Base-by-base conservation (phyloP, 1,140 invertebrate species). In the Drosophila setifemur region DNA sequence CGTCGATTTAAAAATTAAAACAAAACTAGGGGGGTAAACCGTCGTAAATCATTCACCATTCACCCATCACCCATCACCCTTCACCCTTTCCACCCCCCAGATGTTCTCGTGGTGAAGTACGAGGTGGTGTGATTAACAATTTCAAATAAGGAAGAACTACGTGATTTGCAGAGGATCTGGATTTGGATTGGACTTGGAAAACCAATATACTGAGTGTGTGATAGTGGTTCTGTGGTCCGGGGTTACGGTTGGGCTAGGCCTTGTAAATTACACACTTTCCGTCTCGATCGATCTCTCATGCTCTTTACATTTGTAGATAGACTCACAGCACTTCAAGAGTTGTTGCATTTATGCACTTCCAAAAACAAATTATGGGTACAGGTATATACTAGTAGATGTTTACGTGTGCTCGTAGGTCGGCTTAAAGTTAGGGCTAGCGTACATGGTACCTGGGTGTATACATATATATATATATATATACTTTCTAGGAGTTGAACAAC, bases 261-360 rank as follows among this genome's bases (percentile, higher is more conserved):
- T 83, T 74, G 71, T 31, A 71, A 69, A 72, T 64, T 72, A 72
- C 31, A 63, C 58, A 68, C 29, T 64, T 63, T 7, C 35, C 23
- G n/a, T n/a, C n/a, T 35, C 45, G 25, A 29, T 50, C 21, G 52
- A 21, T 48, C 64, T 42, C 28, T 68, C 54, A 12, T 31, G 31
- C 44, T 40, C 21, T 48, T 61, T 40, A 49, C 40, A 57, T 31
- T 71, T 71, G 45, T 70, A 77, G 48, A 72, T 79, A 86, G 70
- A 86, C 86, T 88, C 86, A 88, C 86, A 88, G 86, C 86, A 82
- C 79, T 78, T 88, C 50, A 67, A 68, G 68, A 73, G 77, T 82
- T 87, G 14, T 67, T 53, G 48, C 60, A 71, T 48, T 64, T 58
- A 69, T 74, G 57, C 29, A 47, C 68, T 72, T 72, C 55, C 48